Evolutionary conservation across 1,140 invertebrate species (phyloP), one percentile per base, ranked within the genome.

Genomic region (Hyles vespertilio): DNA sequence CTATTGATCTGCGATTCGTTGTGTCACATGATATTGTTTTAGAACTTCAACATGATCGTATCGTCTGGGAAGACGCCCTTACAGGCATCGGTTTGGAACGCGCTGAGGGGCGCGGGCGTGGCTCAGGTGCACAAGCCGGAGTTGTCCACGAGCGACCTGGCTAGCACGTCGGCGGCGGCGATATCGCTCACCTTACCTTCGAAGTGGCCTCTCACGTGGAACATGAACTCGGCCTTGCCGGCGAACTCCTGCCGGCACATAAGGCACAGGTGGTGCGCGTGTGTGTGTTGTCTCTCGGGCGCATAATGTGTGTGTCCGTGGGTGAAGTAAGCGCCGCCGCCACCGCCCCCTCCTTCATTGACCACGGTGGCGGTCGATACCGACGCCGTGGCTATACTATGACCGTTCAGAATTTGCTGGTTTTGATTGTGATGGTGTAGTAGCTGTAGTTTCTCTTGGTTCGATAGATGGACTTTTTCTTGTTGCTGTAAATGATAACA

Each of bases 171-270:
- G 1, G 92, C 92, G 0, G 92, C 92, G 0, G 92, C 90, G 0
- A 91, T 89, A 61, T 92, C 92, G 46, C 87, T 89, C 48, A 90
- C 84, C 68, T 92, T 91, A 22, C 90, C 89, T 63, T 92, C 92
- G 61, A 93, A 93, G 72, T 94, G 93, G 2, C 92, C 92, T 54
- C 92, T 84, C 32, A 94, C 91, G 72, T 94, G 93, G 72, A 93
- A 93, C 91, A 93, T 92, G 63, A 93, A 93, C 75, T 93, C 92
- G 5, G 92, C 90, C 77, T 93, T 93, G 51, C 92, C 91, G 3
- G 90, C 90, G 69, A 93, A 93, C 73, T 93, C 92, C 51, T 92
- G 91, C 5, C 92, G 89, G 62, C 92, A 94, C 90, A 93, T 92
- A 22, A 93, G 84, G 65, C 93, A 94, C 51, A 92, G 90, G 62